These are phyloP conservation scores for Sebastes reedi DNA, from an alignment of 2,797 vertebrate genomes.

Conservation along the genomic window DNA sequence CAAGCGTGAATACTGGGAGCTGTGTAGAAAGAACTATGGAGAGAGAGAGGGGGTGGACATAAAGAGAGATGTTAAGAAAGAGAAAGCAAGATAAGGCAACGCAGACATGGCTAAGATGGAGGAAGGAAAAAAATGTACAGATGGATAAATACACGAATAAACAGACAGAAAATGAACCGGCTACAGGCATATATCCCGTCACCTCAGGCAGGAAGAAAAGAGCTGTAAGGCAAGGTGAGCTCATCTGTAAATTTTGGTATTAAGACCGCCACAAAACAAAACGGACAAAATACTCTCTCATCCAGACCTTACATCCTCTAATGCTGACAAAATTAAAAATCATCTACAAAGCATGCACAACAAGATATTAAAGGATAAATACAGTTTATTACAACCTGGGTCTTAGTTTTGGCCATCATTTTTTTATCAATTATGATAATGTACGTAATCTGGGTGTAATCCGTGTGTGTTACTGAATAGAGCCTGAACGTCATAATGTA, in stretches of 20 bases:
- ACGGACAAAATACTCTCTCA: background rate
- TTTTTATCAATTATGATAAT: background rate
- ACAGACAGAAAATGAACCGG: background rate
- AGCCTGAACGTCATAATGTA: too few species aligned
- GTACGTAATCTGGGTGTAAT: background rate
- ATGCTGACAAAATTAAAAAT: background rate
- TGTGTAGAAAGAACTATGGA: background rate
- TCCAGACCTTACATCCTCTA: background rate
- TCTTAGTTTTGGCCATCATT: background rate
- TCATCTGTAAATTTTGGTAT: constrained; percentile 15
- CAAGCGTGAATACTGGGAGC: background rate
- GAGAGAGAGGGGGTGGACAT: background rate
- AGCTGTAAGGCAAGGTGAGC: constrained; percentile 3
- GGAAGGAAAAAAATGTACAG: background rate
- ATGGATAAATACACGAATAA: background rate
- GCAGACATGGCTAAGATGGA: background rate
- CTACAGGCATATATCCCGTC: too few species aligned
- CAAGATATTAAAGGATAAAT: background rate
- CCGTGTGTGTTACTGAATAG: background rate
- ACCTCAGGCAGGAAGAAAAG: background rate
- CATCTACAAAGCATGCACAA: background rate
- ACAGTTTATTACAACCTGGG: background rate
- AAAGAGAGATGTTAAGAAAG: background rate
- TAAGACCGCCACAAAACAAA: constrained; percentile 12
- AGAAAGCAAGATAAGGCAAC: background rate